Evolutionary conservation across 1,140 invertebrate genomes (phyloP).

Genomic region (Apolygus lucorum): DNA sequence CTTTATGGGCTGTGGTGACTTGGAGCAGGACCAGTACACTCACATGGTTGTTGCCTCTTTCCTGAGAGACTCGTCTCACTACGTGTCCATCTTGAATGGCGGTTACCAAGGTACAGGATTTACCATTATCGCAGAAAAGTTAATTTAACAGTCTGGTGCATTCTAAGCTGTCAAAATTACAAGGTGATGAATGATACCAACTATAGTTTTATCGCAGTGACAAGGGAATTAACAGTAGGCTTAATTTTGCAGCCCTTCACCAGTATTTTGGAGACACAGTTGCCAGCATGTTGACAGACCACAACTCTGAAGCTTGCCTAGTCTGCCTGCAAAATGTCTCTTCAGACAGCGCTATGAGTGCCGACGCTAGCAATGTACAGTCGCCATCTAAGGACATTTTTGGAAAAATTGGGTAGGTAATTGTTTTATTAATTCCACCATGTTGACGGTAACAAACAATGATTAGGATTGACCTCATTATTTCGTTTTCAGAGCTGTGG

Average conservation of each 20-base stretch:
- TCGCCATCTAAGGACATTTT: conserved; percentile 33
- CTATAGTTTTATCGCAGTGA: too few relatives aligned
- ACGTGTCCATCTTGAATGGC: conserved; percentile 84
- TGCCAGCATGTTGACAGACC: conserved; percentile 68
- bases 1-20: conserved; percentile 90
- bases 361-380: conserved; percentile 11
- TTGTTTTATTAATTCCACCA: conserved; percentile 7
- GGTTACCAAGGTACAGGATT: conserved; percentile 64
- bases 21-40: conserved; percentile 84
- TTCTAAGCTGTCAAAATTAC: too few relatives aligned
- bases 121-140: background rate
- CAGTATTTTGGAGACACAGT: conserved; percentile 73
- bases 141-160: too few relatives aligned
- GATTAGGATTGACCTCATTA: background rate
- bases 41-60: conserved; percentile 98
- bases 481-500: conserved; percentile 34
- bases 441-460: background rate
- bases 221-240: too few relatives aligned
- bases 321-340: conserved; percentile 50
- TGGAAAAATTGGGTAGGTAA: conserved; percentile 34
- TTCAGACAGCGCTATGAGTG: conserved; percentile 5
- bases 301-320: conserved; percentile 66
- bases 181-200: too few relatives aligned
- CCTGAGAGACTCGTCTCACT: conserved; percentile 85
- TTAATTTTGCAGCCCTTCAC: conserved; percentile 60